Evolutionary conservation across 2,113 vertebrate species (phyloP).

Genomic region (Ancistrus triradiatus): DNA sequence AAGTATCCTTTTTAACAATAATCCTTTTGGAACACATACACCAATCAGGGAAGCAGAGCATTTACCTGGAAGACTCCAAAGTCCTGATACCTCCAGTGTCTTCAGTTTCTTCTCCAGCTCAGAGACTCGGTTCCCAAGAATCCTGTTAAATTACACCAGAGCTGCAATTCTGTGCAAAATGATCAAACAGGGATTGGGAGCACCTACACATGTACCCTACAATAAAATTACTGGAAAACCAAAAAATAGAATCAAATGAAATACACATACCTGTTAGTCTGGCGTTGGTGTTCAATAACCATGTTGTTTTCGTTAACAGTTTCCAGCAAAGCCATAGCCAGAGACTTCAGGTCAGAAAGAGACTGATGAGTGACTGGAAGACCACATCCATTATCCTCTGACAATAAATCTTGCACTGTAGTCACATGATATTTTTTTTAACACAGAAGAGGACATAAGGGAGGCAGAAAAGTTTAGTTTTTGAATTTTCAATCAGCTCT

Average conservation of each 20-base stretch:
- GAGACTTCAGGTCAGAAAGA: slow-evolving; percentile 94
- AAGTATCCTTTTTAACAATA: too few relatives aligned
- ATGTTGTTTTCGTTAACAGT: slow-evolving; percentile 98
- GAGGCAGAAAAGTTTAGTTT: too few relatives aligned
- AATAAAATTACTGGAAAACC: too few relatives aligned
- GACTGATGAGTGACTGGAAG: slow-evolving; percentile 92
- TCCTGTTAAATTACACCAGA: slow-evolving; percentile 63
- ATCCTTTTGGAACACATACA: too few relatives aligned
- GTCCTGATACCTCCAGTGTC: slow-evolving; percentile 89
- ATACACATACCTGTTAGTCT: slow-evolving; percentile 85
- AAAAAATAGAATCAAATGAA: neutral
- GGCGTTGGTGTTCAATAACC: slow-evolving; percentile 93
- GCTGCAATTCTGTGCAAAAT: neutral
- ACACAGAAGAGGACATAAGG: too few relatives aligned
- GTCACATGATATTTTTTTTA: neutral
- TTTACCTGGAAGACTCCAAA: slow-evolving; percentile 96
- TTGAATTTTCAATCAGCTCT: too few relatives aligned
- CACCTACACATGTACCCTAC: neutral
- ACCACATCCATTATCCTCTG: slow-evolving; percentile 88
- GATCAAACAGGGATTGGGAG: neutral
- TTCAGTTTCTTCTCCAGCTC: slow-evolving; percentile 94
- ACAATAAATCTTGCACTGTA: slow-evolving; percentile 88
- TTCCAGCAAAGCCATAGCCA: slow-evolving; percentile 91
- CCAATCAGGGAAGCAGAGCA: neutral
- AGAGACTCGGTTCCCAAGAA: slow-evolving; percentile 88